Evolutionary conservation across 1,140 invertebrate species (phyloP).

Genomic region (Scaptomyza montana): DNA sequence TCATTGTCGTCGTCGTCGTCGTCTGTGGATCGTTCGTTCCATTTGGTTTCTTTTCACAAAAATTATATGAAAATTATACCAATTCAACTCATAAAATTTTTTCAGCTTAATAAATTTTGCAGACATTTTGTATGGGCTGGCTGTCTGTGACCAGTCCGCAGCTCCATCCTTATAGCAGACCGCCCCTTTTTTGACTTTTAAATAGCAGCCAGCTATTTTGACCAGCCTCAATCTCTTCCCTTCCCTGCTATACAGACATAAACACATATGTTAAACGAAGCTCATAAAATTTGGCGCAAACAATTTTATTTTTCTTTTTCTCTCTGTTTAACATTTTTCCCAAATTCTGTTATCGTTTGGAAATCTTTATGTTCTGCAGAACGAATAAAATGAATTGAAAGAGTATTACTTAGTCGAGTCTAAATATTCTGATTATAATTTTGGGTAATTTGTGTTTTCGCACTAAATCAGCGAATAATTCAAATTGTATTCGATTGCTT

Average conservation of each 20-base stretch:
- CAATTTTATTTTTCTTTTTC: not conserved
- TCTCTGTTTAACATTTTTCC: slow-evolving; percentile 2
- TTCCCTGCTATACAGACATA: not conserved
- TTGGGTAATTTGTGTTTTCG: not conserved
- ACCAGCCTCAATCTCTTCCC: not conserved
- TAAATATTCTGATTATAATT: not conserved
- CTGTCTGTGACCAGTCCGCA: not conserved
- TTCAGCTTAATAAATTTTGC: slow-evolving; percentile 79
- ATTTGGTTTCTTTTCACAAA: slow-evolving; percentile 73
- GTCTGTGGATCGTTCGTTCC: slow-evolving; percentile 47
- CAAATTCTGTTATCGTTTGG: slow-evolving; percentile 9
- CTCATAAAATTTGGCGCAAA: slow-evolving; percentile 32
- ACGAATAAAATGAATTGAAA: not conserved
- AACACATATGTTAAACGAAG: slow-evolving; percentile 27
- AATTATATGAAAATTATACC: slow-evolving; percentile 83
- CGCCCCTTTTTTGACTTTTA: slow-evolving; percentile 24
- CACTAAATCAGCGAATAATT: not conserved
- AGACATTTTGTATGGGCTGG: slow-evolving; percentile 67
- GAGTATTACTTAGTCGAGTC: not conserved
- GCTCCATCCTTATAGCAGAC: slow-evolving; percentile 2
- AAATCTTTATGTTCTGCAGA: slow-evolving; percentile 5
- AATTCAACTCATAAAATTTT: slow-evolving; percentile 83
- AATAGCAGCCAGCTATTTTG: slow-evolving; percentile 23
- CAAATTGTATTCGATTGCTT: not conserved
- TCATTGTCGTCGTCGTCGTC: slow-evolving; percentile 20